These are phyloP conservation scores for Tor tambroides DNA, from an alignment of 2,113 vertebrate genomes.

Conservation along the genomic window DNA sequence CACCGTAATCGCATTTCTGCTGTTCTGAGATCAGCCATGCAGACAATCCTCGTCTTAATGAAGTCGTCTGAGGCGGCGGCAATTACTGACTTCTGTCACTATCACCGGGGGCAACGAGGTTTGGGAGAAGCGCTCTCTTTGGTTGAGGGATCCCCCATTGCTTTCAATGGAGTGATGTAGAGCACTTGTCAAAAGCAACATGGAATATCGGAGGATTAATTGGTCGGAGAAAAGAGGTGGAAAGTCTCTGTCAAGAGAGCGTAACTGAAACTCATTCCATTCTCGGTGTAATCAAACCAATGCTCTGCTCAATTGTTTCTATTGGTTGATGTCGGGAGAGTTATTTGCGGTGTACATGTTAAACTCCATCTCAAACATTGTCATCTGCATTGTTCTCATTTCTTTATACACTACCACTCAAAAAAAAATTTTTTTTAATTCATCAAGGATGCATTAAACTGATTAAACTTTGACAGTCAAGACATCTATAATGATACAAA, in stretches of 20 bases:
- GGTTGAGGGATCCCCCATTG: constrained; percentile 62
- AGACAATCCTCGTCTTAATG: constrained; percentile 84
- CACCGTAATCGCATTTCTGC: constrained; percentile 80
- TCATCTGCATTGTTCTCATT: background rate
- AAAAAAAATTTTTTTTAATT: background rate
- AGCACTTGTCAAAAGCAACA: constrained; percentile 71
- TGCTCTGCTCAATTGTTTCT: background rate
- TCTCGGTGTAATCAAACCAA: constrained; percentile 35
- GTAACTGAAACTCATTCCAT: constrained; percentile 50
- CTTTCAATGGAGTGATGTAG: constrained; percentile 67
- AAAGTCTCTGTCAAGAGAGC: constrained; percentile 44
- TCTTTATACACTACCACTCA: no score
- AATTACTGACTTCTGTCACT: constrained; percentile 81
- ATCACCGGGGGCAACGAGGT: constrained; percentile 72
- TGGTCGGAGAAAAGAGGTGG: constrained; percentile 40
- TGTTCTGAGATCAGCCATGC: constrained; percentile 81
- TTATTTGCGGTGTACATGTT: no score
- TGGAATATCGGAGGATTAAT: constrained; percentile 67
- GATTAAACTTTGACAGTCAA: background rate
- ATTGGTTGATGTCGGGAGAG: background rate
- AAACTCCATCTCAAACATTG: background rate
- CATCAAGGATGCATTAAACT: background rate
- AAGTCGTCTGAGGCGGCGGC: constrained; percentile 85
- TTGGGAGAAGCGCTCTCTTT: constrained; percentile 50
- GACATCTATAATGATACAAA: background rate